Conservation (phyloP, 2,888 invertebrate genomes). For the Eurytoma californica region DNA sequence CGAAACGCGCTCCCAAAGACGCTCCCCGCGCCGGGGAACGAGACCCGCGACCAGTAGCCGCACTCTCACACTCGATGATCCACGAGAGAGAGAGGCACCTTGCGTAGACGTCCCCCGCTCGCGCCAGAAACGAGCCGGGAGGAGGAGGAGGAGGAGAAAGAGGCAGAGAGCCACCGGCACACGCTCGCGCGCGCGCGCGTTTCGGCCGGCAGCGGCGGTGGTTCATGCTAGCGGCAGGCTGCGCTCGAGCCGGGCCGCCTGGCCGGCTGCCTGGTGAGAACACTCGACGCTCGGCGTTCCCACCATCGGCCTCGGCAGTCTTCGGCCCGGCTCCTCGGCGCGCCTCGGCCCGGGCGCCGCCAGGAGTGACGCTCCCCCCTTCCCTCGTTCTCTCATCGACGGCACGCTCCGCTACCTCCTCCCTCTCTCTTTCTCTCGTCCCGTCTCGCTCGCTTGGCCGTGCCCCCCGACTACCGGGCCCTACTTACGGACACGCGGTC, state of each 20-base stretch:
- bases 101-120: constrained; percentile 40
- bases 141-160: constrained; percentile 31
- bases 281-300: constrained; percentile 73
- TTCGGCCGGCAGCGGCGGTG: constrained; percentile 49
- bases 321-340: constrained; percentile 63
- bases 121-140: constrained; percentile 10
- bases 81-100: constrained; percentile 46
- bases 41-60: constrained; percentile 35
- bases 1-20: background rate
- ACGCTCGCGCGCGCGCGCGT: constrained; percentile 19
- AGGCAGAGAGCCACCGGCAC: constrained; percentile 19
- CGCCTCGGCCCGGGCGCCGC: constrained; percentile 45
- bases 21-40: background rate
- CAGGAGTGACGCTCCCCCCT: constrained; percentile 56
- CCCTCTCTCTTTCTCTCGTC: constrained; percentile 14
- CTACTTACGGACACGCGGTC: no score
- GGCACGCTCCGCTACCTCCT: constrained; percentile 7
- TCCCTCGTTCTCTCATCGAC: constrained; percentile 16
- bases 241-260: constrained; percentile 63
- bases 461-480: constrained; percentile 14
- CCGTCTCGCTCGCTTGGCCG: constrained; percentile 21
- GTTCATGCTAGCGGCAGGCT: constrained; percentile 60
- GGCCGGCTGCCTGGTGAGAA: constrained; percentile 68
- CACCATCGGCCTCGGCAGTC: constrained; percentile 73
- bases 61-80: constrained; percentile 33